A percentile compares a stretch with the other conserved stretches of the same genome.
Evolutionary conservation across 2,113 vertebrate species (phyloP).

Genomic region (Corythoichthys haematopterus): DNA sequence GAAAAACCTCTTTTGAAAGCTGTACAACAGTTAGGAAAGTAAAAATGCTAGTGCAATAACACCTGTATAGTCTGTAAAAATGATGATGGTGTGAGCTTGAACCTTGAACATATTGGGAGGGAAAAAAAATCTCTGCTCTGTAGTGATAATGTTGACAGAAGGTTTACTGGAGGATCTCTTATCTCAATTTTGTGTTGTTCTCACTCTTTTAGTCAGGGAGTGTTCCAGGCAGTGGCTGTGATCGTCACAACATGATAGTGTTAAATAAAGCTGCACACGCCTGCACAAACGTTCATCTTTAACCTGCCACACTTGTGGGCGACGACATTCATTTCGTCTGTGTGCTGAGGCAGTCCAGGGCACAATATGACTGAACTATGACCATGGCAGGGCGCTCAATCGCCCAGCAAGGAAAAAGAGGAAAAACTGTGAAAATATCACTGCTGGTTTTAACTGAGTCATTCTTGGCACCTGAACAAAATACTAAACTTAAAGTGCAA

Average conservation of each 20-base stretch:
- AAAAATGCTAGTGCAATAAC: background rate
- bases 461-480: slow-evolving; percentile 6
- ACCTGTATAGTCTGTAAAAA: background rate
- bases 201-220: background rate
- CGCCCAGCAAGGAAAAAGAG: slow-evolving; percentile 25
- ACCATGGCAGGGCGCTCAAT: slow-evolving; percentile 30
- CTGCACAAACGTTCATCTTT: slow-evolving; percentile 19
- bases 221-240: slow-evolving; percentile 1
- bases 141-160: background rate
- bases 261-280: slow-evolving; percentile 10
- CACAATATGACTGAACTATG: slow-evolving; percentile 33
- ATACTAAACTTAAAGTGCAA: background rate
- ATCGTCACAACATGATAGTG: slow-evolving; percentile 4
- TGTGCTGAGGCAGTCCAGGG: slow-evolving; percentile 22
- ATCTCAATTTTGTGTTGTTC: background rate
- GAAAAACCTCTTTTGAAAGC: no score
- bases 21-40: background rate
- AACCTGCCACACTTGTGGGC: slow-evolving; percentile 9
- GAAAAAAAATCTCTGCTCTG: background rate
- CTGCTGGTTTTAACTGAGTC: slow-evolving; percentile 15
- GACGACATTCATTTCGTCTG: slow-evolving; percentile 24
- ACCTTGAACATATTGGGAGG: background rate
- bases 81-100: background rate
- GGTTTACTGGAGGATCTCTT: background rate
- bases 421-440: slow-evolving; percentile 24